Evolutionary conservation across 2,113 vertebrate species (phyloP).

Genomic region (Mormyrus iriodes): DNA sequence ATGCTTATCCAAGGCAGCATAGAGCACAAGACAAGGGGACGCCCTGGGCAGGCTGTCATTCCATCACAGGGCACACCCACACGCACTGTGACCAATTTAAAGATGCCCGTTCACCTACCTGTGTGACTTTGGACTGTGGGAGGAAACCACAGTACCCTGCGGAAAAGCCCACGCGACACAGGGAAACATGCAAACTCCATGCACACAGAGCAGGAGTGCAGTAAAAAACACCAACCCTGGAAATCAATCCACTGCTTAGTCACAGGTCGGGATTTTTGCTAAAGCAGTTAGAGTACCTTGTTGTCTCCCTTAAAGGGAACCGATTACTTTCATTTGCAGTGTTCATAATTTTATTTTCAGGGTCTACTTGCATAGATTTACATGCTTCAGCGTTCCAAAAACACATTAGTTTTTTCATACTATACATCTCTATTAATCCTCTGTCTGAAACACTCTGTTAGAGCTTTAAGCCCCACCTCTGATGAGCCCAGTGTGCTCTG

Average conservation of each 20-base stretch:
- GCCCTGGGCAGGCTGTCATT: neutral
- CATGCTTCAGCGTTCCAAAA: neutral
- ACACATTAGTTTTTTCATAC: neutral
- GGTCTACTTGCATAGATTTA: no score
- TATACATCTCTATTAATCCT: neutral
- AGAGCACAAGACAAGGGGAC: neutral
- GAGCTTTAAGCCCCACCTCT: neutral
- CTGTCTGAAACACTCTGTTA: neutral
- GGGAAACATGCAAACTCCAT: neutral
- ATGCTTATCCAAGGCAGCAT: neutral
- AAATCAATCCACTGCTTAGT: neutral
- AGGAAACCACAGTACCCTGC: neutral
- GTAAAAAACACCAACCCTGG: neutral
- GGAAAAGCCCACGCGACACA: neutral
- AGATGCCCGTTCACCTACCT: neutral
- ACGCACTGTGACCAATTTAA: neutral
- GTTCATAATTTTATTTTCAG: neutral
- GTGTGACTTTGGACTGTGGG: neutral
- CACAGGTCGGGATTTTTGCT: neutral
- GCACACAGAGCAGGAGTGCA: neutral
- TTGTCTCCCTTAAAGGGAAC: neutral
- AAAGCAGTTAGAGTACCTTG: neutral
- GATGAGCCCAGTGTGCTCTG: neutral
- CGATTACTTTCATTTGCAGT: neutral
- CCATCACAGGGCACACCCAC: neutral